Percentiles rank a stretch among this genome's conserved stretches.
These are phyloP conservation scores for Mormoops blainvillei DNA, from an alignment of 2,113 vertebrate genomes.

Conservation along the genomic window DNA sequence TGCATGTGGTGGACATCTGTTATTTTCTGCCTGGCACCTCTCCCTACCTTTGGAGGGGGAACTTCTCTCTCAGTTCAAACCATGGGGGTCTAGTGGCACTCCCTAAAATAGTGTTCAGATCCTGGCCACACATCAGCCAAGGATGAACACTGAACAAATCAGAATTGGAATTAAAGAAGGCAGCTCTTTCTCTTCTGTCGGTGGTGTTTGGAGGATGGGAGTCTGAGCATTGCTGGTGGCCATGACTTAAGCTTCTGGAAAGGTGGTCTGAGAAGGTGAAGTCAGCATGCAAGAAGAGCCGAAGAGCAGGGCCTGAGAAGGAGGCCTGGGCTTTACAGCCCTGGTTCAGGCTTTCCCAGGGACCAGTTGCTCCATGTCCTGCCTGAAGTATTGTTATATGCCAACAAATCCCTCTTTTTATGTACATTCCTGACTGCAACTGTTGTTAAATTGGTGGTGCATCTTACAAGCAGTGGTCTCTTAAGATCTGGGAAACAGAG, in stretches of 20 bases:
- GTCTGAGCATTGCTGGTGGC: background rate
- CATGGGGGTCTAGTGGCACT: background rate
- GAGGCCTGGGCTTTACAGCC: background rate
- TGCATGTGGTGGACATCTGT: background rate
- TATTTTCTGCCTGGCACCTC: background rate
- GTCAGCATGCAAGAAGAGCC: no score
- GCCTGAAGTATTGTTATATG: background rate
- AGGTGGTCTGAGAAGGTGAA: background rate
- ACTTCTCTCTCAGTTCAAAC: background rate
- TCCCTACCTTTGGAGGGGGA: background rate
- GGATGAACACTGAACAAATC: background rate
- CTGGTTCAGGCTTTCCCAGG: background rate
- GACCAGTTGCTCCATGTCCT: background rate
- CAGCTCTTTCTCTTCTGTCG: background rate
- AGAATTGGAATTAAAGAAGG: background rate
- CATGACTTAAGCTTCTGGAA: background rate
- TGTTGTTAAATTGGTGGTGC: background rate
- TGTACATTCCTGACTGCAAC: background rate
- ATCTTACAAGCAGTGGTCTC: background rate
- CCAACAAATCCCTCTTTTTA: background rate
- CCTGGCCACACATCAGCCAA: background rate
- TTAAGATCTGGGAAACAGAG: background rate
- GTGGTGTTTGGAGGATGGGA: background rate
- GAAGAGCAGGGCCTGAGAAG: background rate
- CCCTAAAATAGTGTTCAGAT: background rate